Conservation (phyloP, 2,888 invertebrate genomes). For the Cybosia mesomella region DNA sequence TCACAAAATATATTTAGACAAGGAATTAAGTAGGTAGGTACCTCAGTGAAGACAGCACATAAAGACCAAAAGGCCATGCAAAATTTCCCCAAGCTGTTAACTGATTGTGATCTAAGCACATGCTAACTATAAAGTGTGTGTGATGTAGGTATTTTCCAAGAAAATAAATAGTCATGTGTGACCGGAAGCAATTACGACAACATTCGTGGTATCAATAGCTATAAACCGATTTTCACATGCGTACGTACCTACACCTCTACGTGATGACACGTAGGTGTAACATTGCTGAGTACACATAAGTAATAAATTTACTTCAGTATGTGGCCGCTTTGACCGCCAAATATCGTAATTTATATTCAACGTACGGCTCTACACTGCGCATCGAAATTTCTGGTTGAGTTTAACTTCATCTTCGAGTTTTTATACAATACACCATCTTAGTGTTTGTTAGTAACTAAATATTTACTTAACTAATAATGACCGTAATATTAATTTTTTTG, state of each 20-base stretch:
- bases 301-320: constrained; percentile 71
- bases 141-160: constrained; percentile 60
- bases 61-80: background rate
- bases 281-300: constrained; percentile 60
- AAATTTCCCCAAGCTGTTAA: constrained; percentile 11
- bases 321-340: constrained; percentile 74
- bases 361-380: constrained; percentile 56
- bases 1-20: too few relatives aligned
- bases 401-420: constrained; percentile 53
- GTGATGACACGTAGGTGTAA: constrained; percentile 67
- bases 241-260: constrained; percentile 54
- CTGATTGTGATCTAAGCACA: constrained; percentile 7
- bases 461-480: background rate
- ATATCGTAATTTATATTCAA: constrained; percentile 79
- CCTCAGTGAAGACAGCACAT: background rate
- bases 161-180: constrained; percentile 61
- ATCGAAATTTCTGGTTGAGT: constrained; percentile 60
- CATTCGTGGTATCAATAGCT: constrained; percentile 73
- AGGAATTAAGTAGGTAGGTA: too few relatives aligned
- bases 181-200: constrained; percentile 78
- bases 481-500: too few relatives aligned
- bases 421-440: constrained; percentile 30
- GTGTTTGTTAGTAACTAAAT: constrained; percentile 11
- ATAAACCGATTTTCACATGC: constrained; percentile 77
- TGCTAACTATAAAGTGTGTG: constrained; percentile 22